phyloP scores from a whole-genome alignment of 2,113 vertebrate genomes.

The Eudorcas thomsonii region DNA sequence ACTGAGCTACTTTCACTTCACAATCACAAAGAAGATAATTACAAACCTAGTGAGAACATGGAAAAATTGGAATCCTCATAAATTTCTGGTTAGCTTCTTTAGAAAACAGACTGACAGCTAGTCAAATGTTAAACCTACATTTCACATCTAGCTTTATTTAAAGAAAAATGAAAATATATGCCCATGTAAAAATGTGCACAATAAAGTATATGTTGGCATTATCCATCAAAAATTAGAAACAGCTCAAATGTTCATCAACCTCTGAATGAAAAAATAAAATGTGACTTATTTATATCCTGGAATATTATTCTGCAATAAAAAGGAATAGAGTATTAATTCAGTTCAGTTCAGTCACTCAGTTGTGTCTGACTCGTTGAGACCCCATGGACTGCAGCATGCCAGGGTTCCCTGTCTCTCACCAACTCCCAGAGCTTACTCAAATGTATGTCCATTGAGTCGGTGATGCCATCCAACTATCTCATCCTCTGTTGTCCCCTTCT shows the following conservation, averaged over 20 bases:
- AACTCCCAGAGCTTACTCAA: neutral
- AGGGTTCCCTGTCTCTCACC: neutral
- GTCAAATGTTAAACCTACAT: neutral
- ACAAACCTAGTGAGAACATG: neutral
- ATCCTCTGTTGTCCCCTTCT: neutral
- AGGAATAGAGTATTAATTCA: neutral
- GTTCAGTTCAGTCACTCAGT: neutral
- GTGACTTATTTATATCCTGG: neutral
- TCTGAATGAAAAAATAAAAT: neutral
- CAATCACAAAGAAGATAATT: neutral
- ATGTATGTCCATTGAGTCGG: accelerated
- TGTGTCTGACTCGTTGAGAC: neutral
- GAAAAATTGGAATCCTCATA: neutral
- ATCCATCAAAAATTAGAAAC: neutral
- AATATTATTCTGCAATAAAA: neutral
- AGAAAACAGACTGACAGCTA: neutral
- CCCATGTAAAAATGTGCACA: neutral
- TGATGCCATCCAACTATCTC: neutral
- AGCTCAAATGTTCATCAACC: neutral
- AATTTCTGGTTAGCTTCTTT: neutral
- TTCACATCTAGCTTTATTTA: neutral
- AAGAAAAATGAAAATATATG: neutral
- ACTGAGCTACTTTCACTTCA: neutral
- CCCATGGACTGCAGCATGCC: neutral
- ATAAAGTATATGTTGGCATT: neutral